Percentiles rank a stretch among this genome's conserved stretches.
phyloP scores from a whole-genome alignment of 2,888 invertebrate species.

The Phortica okadai region DNA sequence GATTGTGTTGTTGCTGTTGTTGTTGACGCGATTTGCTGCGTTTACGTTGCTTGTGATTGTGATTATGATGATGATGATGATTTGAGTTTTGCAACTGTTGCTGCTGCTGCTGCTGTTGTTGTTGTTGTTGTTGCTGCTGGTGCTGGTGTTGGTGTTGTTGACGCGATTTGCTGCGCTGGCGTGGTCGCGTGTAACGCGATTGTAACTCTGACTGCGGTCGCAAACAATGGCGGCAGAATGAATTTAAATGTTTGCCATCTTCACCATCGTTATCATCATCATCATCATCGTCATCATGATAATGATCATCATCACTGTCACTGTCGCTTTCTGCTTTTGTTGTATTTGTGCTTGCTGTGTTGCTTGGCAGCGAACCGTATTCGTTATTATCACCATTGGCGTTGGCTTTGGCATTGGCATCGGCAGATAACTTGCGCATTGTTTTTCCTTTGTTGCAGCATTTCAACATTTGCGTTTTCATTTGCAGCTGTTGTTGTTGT shows the following conservation, averaged over 20 bases:
- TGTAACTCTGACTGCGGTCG: conserved; percentile 69
- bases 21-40: conserved; percentile 43
- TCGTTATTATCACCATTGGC: background rate
- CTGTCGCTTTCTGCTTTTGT: conserved; percentile 15
- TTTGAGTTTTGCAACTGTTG: conserved; percentile 34
- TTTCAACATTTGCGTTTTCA: background rate
- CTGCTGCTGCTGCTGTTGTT: conserved; percentile 49
- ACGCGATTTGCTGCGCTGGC: conserved; percentile 56
- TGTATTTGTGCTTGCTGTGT: conserved; percentile 24
- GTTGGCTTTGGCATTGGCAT: background rate
- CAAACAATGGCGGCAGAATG: conserved; percentile 71
- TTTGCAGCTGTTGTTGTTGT: conserved; percentile 35
- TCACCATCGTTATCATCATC: background rate
- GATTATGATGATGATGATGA: conserved; percentile 16
- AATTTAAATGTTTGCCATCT: conserved; percentile 8
- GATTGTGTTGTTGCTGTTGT: conserved; percentile 32
- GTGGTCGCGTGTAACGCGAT: conserved; percentile 54
- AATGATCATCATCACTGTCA: conserved; percentile 21
- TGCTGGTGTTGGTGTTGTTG: conserved; percentile 54
- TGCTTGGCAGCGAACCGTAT: conserved; percentile 14
- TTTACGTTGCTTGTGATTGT: conserved; percentile 37
- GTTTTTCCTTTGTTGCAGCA: background rate
- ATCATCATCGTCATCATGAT: conserved; percentile 27
- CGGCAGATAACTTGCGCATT: background rate
- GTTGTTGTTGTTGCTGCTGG: conserved; percentile 53